phyloP scores from a whole-genome alignment of 2,888 invertebrate species.

The Andrena dorsata region DNA sequence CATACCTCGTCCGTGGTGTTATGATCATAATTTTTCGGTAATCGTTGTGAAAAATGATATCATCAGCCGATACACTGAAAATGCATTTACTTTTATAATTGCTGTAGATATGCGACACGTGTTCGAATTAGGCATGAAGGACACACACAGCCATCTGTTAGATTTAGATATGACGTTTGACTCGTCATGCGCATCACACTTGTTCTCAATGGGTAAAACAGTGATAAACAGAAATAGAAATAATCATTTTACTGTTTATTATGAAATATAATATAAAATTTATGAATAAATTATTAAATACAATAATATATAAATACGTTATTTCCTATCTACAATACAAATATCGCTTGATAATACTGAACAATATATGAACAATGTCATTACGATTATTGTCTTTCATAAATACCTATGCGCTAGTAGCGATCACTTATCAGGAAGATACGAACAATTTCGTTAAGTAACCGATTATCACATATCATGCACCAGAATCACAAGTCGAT shows the following conservation, averaged over 20 bases:
- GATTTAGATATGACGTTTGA: neutral
- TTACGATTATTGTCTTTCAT: slow-evolving; percentile 72
- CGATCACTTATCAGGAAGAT: slow-evolving; percentile 41
- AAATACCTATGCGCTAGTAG: slow-evolving; percentile 58
- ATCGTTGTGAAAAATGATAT: neutral
- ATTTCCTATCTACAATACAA: slow-evolving; percentile 38
- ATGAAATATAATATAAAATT: slow-evolving; percentile 35
- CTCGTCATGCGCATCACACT: neutral
- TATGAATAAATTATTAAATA: slow-evolving; percentile 60
- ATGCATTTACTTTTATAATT: neutral
- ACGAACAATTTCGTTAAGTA: slow-evolving; percentile 10
- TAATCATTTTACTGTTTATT: slow-evolving; percentile 11
- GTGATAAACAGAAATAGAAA: neutral
- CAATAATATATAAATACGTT: slow-evolving; percentile 42
- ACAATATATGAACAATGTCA: slow-evolving; percentile 45
- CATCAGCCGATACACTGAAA: neutral
- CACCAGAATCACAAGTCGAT: slow-evolving; percentile 1
- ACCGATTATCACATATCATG: slow-evolving; percentile 64
- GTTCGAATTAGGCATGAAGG: neutral
- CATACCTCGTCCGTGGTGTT: too few relatives aligned
- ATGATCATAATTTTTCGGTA: neutral
- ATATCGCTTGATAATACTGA: slow-evolving; percentile 73
- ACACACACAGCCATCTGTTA: neutral
- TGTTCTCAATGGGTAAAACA: neutral
- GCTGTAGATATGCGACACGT: neutral